Evolutionary conservation across 2,113 vertebrate species (phyloP), one percentile per base, ranked within the genome.

Genomic region (Coreoperca whiteheadi): DNA sequence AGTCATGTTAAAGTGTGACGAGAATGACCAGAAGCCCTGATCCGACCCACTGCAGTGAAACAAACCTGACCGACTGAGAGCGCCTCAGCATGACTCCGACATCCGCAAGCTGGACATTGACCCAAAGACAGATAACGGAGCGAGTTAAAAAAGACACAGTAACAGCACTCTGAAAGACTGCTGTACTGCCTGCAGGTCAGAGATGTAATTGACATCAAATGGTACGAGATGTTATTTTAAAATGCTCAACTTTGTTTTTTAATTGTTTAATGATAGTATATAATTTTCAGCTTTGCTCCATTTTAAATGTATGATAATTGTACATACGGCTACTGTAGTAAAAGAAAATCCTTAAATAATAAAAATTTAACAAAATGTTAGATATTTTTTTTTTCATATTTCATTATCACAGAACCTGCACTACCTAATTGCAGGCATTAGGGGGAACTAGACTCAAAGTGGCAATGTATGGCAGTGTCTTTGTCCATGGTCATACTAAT

Each of bases 1-100:
- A 93, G 95, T 99, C 88, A 99, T 99, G 97, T 94, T 99, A 67
- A 99, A 99, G 88, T 99, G 98, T 83, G 97, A 99, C 94, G 93
- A 96, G 81, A 94, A 77, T 0, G 97, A 99, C 91, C 96, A 96
- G 86, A 96, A 89, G 65, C 97, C 97, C 48, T 99, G 92, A 98
- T 37, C 34, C 30, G 46, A 71, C 50, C 57, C 15, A 1, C 41
- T 48, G 39, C 32, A 50, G 37, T 2, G 20, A 75, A 83, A 43
- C 53, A 59, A 51, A 73, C 8, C 21, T 30, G 60, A 70, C 28
- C 30, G 4, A 48, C 8, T 66, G 46, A 70, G 28, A 51, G 76
- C 0, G 6, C 65, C 61, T 73, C 57, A 34, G 30, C 61, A 1
- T 32, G 67, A 88, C 48, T 15, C 61, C 54, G 53, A 59, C 12